Evolutionary conservation across 2,888 invertebrate species (phyloP).

Genomic region (Unio pictorum): DNA sequence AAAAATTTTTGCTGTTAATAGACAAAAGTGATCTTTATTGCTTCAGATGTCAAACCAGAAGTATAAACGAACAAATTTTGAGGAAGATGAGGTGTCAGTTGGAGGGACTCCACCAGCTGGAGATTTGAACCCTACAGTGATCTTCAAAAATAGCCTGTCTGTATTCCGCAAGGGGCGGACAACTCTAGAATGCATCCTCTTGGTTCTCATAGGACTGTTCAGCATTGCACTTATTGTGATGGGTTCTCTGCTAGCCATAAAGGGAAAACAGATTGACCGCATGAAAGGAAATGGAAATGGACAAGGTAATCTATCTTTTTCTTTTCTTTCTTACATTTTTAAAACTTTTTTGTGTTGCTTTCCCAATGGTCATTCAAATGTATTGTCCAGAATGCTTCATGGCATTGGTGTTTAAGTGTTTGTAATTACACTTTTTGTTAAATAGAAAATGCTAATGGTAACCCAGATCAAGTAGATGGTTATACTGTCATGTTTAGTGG

Average conservation of each 20-base stretch:
- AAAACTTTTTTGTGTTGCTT: too few relatives aligned
- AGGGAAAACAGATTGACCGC: conserved; percentile 25
- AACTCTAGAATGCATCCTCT: conserved; percentile 53
- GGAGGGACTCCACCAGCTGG: conserved; percentile 63
- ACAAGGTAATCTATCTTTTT: background rate
- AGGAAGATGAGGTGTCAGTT: conserved; percentile 68
- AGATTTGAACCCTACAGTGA: conserved; percentile 58
- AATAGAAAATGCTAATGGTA: too few relatives aligned
- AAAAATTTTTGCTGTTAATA: too few relatives aligned
- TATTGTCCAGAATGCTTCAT: too few relatives aligned
- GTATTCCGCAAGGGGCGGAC: conserved; percentile 50
- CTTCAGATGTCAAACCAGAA: conserved; percentile 69
- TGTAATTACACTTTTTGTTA: too few relatives aligned
- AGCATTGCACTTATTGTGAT: conserved; percentile 52
- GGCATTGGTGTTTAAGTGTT: too few relatives aligned
- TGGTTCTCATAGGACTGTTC: conserved; percentile 45
- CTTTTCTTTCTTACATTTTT: too few relatives aligned
- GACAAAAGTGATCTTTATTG: too few relatives aligned
- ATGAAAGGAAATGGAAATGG: background rate
- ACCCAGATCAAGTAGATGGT: too few relatives aligned
- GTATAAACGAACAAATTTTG: conserved; percentile 70
- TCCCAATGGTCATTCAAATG: too few relatives aligned
- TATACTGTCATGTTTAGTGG: too few relatives aligned
- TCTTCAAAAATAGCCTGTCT: conserved; percentile 59
- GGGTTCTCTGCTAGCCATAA: conserved; percentile 48